Percentiles rank a stretch among this genome's conserved stretches.
Evolutionary conservation across 2,888 invertebrate genomes (phyloP).

Genomic region (Sympetrum striolatum): DNA sequence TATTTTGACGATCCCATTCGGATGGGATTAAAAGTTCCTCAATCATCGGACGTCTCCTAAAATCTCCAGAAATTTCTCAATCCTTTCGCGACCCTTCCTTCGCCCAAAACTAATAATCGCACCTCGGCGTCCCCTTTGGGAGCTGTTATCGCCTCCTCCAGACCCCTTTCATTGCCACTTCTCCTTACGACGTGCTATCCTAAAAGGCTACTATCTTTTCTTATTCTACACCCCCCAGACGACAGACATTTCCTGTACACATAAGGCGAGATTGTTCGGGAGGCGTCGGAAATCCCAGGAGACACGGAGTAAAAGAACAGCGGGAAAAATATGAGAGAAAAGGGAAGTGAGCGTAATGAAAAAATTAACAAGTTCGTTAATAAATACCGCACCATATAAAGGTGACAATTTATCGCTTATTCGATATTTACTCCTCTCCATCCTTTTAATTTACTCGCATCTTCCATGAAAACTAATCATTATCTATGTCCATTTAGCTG

Average conservation of each 20-base stretch:
- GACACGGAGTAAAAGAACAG: neutral
- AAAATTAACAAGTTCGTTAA: neutral
- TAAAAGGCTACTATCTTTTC: neutral
- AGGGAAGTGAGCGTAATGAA: neutral
- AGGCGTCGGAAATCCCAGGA: neutral
- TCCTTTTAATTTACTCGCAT: no score
- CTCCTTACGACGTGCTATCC: neutral
- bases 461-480: no score
- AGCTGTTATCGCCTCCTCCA: neutral
- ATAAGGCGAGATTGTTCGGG: neutral
- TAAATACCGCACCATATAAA: no score
- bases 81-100: neutral
- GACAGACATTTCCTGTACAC: neutral
- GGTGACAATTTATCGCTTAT: no score
- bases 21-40: conserved; percentile 22
- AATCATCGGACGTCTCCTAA: neutral
- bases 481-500: no score
- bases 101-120: conserved; percentile 6
- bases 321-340: neutral
- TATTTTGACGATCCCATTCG: neutral
- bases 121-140: neutral
- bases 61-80: conserved; percentile 2
- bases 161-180: neutral
- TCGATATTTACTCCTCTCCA: no score
- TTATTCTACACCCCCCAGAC: neutral